Conservation (phyloP, 2,888 invertebrate species). For the Xylota segnis region DNA sequence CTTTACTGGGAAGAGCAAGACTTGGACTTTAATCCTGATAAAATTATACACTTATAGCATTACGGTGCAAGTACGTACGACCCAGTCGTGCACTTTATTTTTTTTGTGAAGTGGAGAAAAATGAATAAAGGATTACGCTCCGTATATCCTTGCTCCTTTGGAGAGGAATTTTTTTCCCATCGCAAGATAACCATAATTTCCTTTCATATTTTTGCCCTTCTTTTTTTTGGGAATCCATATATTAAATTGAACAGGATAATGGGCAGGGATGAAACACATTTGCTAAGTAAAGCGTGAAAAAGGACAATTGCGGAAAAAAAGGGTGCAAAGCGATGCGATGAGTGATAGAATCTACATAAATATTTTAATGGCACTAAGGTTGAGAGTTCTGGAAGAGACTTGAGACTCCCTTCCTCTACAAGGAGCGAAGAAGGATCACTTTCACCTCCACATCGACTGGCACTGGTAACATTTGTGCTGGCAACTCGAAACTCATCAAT, state of each 20-base stretch:
- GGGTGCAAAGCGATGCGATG: background rate
- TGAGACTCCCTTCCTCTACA: too few species aligned
- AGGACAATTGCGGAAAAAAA: background rate
- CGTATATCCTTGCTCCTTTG: background rate
- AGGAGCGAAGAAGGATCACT: background rate
- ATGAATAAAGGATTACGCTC: background rate
- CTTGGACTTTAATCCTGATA: too few species aligned
- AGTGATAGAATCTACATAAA: background rate
- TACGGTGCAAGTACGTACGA: too few species aligned
- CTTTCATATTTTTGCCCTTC: background rate
- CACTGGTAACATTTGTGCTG: too few species aligned
- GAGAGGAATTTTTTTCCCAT: background rate
- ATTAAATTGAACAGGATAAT: conserved; percentile 1
- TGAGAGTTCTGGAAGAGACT: background rate
- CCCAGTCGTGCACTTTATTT: too few species aligned
- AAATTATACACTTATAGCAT: too few species aligned
- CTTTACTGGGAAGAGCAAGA: too few species aligned
- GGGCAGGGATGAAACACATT: background rate
- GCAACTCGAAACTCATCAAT: background rate
- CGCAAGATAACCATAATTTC: background rate
- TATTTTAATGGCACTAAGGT: background rate
- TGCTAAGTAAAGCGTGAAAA: background rate
- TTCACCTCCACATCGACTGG: background rate
- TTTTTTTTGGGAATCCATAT: background rate
- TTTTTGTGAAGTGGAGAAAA: background rate